Evolutionary conservation across 2,113 vertebrate species (phyloP).

Genomic region (Fukomys damarensis): DNA sequence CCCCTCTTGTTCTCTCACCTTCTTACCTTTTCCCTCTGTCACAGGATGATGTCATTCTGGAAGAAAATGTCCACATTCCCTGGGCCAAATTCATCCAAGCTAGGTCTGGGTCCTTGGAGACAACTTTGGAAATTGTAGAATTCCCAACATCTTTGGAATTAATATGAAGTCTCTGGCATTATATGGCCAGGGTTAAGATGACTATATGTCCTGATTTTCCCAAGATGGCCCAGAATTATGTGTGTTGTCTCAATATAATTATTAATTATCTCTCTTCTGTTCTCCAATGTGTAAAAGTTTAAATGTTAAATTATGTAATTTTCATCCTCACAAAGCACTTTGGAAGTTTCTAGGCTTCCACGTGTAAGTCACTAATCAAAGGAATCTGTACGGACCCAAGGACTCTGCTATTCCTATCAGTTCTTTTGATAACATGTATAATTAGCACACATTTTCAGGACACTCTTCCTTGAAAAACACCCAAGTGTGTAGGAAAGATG

Average conservation of each 20-base stretch:
- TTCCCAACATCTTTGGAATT: background rate
- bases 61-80: background rate
- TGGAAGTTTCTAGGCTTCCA: background rate
- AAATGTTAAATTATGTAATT: background rate
- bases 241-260: background rate
- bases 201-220: background rate
- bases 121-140: background rate
- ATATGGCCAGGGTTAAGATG: background rate
- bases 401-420: background rate
- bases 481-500: background rate
- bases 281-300: background rate
- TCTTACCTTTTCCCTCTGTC: background rate
- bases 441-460: conserved; percentile 1
- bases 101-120: background rate
- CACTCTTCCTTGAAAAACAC: background rate
- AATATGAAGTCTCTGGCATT: background rate
- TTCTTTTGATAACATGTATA: background rate
- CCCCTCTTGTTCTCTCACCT: background rate
- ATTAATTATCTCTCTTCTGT: background rate
- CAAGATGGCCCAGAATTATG: background rate
- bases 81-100: background rate
- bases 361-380: background rate
- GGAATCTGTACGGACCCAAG: background rate
- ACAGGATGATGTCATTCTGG: background rate
- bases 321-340: background rate